Conservation (phyloP, 2,797 vertebrate species). For the Anguilla marmorata region DNA sequence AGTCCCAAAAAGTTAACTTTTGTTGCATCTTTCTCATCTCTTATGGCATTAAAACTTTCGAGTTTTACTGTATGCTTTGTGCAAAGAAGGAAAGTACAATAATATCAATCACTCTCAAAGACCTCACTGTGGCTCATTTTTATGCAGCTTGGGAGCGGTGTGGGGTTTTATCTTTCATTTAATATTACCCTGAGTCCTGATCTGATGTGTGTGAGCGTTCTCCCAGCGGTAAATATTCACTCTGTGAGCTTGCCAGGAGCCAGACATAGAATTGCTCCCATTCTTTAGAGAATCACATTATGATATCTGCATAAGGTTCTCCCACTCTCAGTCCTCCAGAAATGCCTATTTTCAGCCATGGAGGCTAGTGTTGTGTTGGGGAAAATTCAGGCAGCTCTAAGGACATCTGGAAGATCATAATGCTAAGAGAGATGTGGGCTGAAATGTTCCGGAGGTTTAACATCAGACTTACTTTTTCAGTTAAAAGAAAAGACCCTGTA, state of each 20-base stretch:
- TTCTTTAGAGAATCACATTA: conserved; percentile 43
- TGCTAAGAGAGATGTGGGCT: background rate
- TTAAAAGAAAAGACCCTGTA: background rate
- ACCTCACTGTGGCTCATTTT: conserved; percentile 45
- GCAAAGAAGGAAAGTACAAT: conserved; percentile 45
- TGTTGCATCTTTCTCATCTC: conserved; percentile 25
- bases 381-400: background rate
- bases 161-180: conserved; percentile 60
- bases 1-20: conserved; percentile 8
- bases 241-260: conserved; percentile 40
- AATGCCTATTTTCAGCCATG: conserved; percentile 38
- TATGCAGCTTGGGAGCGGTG: conserved; percentile 36
- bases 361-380: background rate
- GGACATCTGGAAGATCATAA: background rate
- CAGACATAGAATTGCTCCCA: conserved; percentile 39
- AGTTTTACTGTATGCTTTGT: conserved; percentile 28
- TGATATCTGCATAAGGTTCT: conserved; percentile 37
- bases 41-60: conserved; percentile 23
- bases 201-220: conserved; percentile 42
- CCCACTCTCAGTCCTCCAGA: conserved; percentile 43
- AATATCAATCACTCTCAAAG: conserved; percentile 59
- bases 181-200: conserved; percentile 51
- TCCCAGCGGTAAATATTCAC: conserved; percentile 44
- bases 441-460: background rate
- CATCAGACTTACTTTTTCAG: background rate